Base-by-base conservation (phyloP, 1,140 invertebrate genomes). In the Drosophila littoralis region DNA sequence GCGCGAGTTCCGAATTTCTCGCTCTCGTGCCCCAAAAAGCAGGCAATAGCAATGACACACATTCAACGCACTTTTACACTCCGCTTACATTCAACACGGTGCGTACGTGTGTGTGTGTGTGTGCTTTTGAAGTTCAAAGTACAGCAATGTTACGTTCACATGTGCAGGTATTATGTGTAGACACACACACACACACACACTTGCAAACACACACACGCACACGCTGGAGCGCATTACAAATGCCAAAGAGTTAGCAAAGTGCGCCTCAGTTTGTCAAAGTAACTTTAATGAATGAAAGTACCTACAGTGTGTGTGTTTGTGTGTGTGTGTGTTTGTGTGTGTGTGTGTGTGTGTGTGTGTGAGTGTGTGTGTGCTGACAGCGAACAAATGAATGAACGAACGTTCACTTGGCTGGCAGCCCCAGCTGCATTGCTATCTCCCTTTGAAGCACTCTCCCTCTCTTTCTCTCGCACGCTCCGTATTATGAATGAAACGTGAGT, bases 201-300 rank as follows among this genome's bases (percentile, higher is more conserved):
- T n/a, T n/a, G n/a, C n/a, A n/a, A n/a, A 36, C 10, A 32, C 32
- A 40, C 28, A 67, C 12, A 42, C 12, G 7, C 48, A 60, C 33
- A 28, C 58, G 12, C 52, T 40, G 5, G 5, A 40, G 32, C 17
- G 13, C 35, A 64, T 12, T 22, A 59, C 32, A n/a, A 73, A 32
- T 38, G 55, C 51, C 35, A 66, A 72, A 67, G 58, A 55, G 58
- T 70, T 73, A 48, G 50, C 55, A 50, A 64, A 67, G 54, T 55
- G 38, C 52, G 58, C 46, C 63, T 51, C 58, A 45, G 33, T 55
- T 55, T 61, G 57, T 55, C 72, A 45, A 59, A 66, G 33, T 55
- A 42, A 72, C 70, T 81, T 85, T 86, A 86, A 88, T 86, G 82
- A 86, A 86, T 86, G 82, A 88, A 88, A 83, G 68, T 83, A 73